Base-by-base conservation (phyloP, 2,113 vertebrate genomes). In the Bostrychus sinensis region DNA sequence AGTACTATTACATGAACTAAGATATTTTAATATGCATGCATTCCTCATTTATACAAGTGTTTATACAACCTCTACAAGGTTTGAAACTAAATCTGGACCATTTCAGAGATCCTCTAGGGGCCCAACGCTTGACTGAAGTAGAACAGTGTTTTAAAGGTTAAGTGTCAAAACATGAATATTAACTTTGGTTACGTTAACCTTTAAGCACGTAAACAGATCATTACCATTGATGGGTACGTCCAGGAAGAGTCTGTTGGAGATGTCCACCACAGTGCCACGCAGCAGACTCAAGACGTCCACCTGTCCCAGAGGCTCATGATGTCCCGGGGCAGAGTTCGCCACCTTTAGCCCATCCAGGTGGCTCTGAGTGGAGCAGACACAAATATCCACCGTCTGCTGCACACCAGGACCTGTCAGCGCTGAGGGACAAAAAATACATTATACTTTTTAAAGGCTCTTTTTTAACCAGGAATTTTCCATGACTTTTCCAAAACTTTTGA, bases 211-310 rank as follows among this genome's bases (percentile, higher is more conserved):
- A 6, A 45, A 17, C 1, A 1, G 5, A 16, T 3, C 12, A 56
- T 85, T 89, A 99, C 96, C 96, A 0, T 96, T 90, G 14, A 97
- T 25, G 4, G 96, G 94, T 2, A 98, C 92, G 17, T 83, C 88
- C 0, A 98, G 91, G 71, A 98, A 98, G 1, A 98, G 93, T 13
- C 83, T 81, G 82, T 99, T 98, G 38, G 96, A 96, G 5, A 95
- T 92, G 85, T 98, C 93, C 1, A 99, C 88, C 84, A 96, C 96
- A 11, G 93, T 94, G 67, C 92, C 61, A 13, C 96, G 92, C 88
- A 99, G 91, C 5, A 99, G 87, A 23, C 89, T 93, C 38, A 98
- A 69, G 22, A 91, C 86, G 0, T 98, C 91, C 43, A 97, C 81
- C 0, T 85, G 89, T 34, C 87, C 89, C 1, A 72, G 1, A 0